Base-by-base conservation (phyloP, 1,140 invertebrate genomes). In the Cataglyphis hispanica region DNA sequence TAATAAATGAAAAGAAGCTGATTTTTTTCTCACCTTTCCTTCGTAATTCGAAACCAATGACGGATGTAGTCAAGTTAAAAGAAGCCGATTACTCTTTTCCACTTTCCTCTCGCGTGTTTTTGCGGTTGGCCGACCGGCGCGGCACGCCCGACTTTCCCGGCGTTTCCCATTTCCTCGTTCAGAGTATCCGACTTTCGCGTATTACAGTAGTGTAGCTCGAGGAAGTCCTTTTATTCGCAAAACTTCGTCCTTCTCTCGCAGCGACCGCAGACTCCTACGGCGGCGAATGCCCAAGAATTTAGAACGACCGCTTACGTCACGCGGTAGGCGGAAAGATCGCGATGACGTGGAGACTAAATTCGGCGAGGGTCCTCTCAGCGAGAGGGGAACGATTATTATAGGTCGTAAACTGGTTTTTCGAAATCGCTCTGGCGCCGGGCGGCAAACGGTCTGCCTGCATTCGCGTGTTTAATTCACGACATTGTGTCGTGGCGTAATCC, bases 311-410 rank as follows among this genome's bases (percentile, higher is more conserved):
- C 70, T 86, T 83, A 78, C 85, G 87, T 87, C 74, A 85, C 60
- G 53, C 81, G 56, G 37, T 37, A n/a, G 31, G 34, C 43, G 64
- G 43, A 77, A 64, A 84, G 77, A 88, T 77, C 64, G 11, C 87
- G 85, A 58, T 88, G 87, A 88, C 85, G 85, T 25, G 19, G 58
- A 61, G 27, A 56, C 80, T 88, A 78, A 87, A 87, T 88, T 84
- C 85, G 50, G 43, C 40, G 43, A 46, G 16, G 31, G 16, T 56
- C 31, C 34, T n/a, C n/a, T 40, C 31, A 43, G 53, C 72, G 50
- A 37, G 50, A 34, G 22, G 22, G 25, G 25, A n/a, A 83, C 34
- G 43, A 58, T 86, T 84, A 64, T 66, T 46, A 58, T 63, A 61
- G 11, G 69, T 50, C 69, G 53, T 27, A 40, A 66, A 58, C 25